Evolutionary conservation across 2,888 invertebrate genomes (phyloP).

Genomic region (Eristalis intricaria): DNA sequence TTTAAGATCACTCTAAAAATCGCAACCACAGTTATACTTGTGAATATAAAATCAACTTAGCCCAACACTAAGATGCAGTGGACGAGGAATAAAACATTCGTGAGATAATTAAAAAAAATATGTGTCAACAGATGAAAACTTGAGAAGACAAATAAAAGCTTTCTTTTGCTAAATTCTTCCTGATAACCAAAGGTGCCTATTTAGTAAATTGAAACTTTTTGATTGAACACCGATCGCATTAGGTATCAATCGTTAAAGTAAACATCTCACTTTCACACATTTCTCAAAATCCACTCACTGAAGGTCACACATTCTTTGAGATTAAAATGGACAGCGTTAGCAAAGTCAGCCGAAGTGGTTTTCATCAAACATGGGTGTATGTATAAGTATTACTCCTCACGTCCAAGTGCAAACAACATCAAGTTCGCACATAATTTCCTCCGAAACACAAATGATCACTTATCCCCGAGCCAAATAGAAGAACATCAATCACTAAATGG

Average conservation of each 20-base stretch:
- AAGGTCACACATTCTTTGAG: not conserved
- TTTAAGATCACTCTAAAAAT: too few species aligned
- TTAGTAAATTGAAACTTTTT: not conserved
- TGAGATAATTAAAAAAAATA: too few species aligned
- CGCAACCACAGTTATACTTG: too few species aligned
- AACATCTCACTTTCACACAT: not conserved
- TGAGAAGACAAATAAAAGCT: too few species aligned
- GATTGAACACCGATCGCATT: not conserved
- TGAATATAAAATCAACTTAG: too few species aligned
- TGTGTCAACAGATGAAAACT: too few species aligned
- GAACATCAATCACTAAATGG: constrained; percentile 47
- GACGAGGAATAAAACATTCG: too few species aligned
- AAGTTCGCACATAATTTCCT: constrained; percentile 9
- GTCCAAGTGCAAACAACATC: constrained; percentile 4
- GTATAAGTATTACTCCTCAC: not conserved
- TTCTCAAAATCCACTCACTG: not conserved
- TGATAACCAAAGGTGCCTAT: not conserved
- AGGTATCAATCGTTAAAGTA: not conserved
- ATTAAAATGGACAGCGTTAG: not conserved
- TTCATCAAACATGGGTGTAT: not conserved
- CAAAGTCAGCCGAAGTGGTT: not conserved
- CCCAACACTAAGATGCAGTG: too few species aligned
- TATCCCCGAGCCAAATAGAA: constrained; percentile 22
- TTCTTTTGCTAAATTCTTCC: not conserved
- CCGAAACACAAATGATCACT: constrained; percentile 20